Conservation (phyloP, 2,113 vertebrate genomes). For the Abramis brama region DNA sequence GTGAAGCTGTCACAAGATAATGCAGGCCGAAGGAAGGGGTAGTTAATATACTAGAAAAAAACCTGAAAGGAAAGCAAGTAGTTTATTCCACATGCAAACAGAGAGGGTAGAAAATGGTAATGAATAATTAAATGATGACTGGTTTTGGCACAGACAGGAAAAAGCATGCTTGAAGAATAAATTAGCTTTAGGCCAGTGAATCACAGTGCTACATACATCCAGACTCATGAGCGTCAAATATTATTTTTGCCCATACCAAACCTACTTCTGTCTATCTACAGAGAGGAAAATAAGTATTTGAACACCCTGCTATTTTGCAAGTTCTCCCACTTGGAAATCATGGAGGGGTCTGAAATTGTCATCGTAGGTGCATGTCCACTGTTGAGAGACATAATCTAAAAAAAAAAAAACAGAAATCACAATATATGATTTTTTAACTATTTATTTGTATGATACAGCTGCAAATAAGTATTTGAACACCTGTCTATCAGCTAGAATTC, state of each 20-base stretch:
- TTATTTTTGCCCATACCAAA: not conserved
- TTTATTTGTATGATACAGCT: no score
- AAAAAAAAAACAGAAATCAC: no score
- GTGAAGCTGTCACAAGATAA: not conserved
- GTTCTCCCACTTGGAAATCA: no score
- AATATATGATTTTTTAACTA: no score
- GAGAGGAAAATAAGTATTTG: no score
- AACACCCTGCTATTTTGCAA: no score
- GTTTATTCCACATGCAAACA: not conserved
- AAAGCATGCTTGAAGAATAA: not conserved
- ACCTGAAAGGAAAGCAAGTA: not conserved
- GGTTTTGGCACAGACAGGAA: not conserved
- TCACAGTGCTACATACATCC: slow-evolving; percentile 16
- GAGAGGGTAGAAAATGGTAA: not conserved
- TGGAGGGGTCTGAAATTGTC: no score
- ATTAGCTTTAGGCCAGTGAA: not conserved
- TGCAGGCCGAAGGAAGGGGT: not conserved
- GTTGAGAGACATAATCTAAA: no score
- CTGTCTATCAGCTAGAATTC: no score
- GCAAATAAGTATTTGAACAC: no score
- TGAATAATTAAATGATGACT: not conserved
- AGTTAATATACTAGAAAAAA: not conserved
- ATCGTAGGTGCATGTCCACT: no score
- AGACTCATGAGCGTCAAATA: not conserved
- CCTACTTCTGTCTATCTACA: slow-evolving; percentile 1